These are phyloP conservation scores for Cosmopolites sordidus DNA, from an alignment of 2,888 invertebrate genomes.

Conservation along the genomic window DNA sequence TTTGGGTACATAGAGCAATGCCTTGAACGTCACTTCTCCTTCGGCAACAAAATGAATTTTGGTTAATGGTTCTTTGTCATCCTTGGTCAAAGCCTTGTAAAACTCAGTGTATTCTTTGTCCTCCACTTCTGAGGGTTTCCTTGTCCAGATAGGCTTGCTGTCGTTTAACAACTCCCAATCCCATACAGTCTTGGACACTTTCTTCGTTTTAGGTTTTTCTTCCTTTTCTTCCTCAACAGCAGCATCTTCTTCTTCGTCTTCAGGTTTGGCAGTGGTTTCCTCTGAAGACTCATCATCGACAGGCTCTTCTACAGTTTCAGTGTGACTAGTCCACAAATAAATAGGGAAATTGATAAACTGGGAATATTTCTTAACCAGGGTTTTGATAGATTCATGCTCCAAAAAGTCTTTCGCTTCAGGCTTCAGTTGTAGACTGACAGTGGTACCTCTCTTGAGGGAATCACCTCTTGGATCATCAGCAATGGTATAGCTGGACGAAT, in stretches of 20 bases:
- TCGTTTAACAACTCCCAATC: slow-evolving; percentile 97
- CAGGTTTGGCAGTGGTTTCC: slow-evolving; percentile 55
- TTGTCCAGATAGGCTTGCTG: slow-evolving; percentile 98
- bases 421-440: slow-evolving; percentile 79
- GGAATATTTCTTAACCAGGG: slow-evolving; percentile 94
- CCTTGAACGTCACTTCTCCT: slow-evolving; percentile 98
- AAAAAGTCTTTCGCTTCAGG: slow-evolving; percentile 96
- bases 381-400: slow-evolving; percentile 85
- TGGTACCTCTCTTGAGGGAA: slow-evolving; percentile 73
- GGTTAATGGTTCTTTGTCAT: slow-evolving; percentile 74
- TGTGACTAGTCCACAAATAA: slow-evolving; percentile 78
- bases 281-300: slow-evolving; percentile 50
- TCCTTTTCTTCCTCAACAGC: slow-evolving; percentile 71
- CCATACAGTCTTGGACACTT: slow-evolving; percentile 91
- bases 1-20: slow-evolving; percentile 89
- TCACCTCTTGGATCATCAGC: slow-evolving; percentile 91
- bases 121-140: slow-evolving; percentile 79
- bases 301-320: slow-evolving; percentile 71
- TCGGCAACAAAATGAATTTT: slow-evolving; percentile 96
- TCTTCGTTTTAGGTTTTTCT: slow-evolving; percentile 77
- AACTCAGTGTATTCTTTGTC: slow-evolving; percentile 92
- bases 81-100: slow-evolving; percentile 93
- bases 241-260: slow-evolving; percentile 54
- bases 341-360: slow-evolving; percentile 99
- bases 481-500: slow-evolving; percentile 84